Evolutionary conservation across 2,888 invertebrate genomes (phyloP).

Genomic region (Stenoptilia bipunctidactyla): DNA sequence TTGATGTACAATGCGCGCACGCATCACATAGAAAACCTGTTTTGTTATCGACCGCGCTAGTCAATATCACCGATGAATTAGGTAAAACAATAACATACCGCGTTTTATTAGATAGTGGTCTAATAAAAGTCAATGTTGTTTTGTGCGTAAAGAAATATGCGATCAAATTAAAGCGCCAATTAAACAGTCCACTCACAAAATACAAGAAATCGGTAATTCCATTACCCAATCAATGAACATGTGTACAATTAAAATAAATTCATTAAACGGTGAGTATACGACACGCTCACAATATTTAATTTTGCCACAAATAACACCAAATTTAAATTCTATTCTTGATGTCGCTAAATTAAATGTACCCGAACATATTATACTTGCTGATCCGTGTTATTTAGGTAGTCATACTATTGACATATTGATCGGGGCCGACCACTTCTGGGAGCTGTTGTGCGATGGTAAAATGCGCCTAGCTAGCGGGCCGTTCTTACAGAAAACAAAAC

Average conservation of each 20-base stretch:
- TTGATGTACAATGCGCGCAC: background rate
- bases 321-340: no score
- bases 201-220: slow-evolving; percentile 8
- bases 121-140: slow-evolving; percentile 4
- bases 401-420: background rate
- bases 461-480: background rate
- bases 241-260: no score
- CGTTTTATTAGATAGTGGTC: slow-evolving; percentile 3
- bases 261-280: no score
- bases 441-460: background rate
- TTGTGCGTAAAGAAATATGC: slow-evolving; percentile 1
- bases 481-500: background rate
- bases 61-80: slow-evolving; percentile 1
- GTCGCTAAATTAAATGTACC: no score
- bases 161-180: background rate
- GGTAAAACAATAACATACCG: background rate
- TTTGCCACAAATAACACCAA: no score
- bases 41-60: slow-evolving; percentile 4
- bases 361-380: no score
- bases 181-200: slow-evolving; percentile 10
- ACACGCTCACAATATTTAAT: no score
- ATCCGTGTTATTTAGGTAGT: background rate
- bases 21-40: background rate
- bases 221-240: no score
- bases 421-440: background rate